Evolutionary conservation across 2,113 vertebrate genomes (phyloP), one percentile per base, ranked within the genome.

Genomic region (Felis chaus): DNA sequence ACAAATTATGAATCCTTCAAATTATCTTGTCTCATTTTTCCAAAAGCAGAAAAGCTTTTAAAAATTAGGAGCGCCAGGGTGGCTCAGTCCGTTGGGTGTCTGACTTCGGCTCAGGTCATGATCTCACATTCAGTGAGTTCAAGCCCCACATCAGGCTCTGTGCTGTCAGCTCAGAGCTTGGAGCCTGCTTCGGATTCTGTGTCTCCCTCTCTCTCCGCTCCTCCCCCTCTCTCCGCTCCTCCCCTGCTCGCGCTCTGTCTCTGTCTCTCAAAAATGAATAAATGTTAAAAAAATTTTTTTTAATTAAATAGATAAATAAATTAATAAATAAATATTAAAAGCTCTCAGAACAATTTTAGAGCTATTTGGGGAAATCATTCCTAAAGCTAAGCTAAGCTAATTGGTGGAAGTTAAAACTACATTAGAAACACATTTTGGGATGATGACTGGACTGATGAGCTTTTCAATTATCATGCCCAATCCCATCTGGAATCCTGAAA

Each of bases 21-120:
- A 78, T 88, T 79, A 84, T 74, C 81, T 88, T 53, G n/a, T 5
- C 19, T 89, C 31, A 81, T 53, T 91, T 41, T 96, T 94, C 53
- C 9, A 78, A 66, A 13, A 82, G 45, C 11, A 65, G 27, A 10
- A 41, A 41, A 90, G 13, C 29, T 89, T 92, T 92, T 80, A 50
- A 94, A 93, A 91, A 45, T 45, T 45, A 45, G 45, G 45, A 45
- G 45, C 7, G 1, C 45, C 45, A 45, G 45, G 45, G 45, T 45
- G 45, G 45, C 45, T 45, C 45, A 45, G 45, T 45, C 45, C 45
- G 7, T 45, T 45, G 45, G 45, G 45, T 0, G 7, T 45, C 45
- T 45, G 45, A 45, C 45, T 45, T 45, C 7, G 1, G 45, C 45
- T 45, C 45, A 45, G 45, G 45, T 45, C 45, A 45, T 45, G 45